phyloP scores from a whole-genome alignment of 2,797 vertebrate genomes.

The Pachyuromys duprasi region DNA sequence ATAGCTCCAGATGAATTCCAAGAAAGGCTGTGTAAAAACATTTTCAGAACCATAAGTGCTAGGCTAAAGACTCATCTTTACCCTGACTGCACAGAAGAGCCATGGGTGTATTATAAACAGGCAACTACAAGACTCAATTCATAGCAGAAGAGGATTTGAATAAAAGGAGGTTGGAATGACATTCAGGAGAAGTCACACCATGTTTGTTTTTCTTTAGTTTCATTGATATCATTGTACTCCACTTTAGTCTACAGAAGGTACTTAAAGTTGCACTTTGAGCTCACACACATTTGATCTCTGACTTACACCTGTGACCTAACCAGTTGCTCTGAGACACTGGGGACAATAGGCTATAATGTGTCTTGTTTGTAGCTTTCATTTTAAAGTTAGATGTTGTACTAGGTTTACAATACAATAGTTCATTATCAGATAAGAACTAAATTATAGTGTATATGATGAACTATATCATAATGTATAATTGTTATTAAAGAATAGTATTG shows the following conservation, averaged over 20 bases:
- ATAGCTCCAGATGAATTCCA: background rate
- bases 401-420: constrained; percentile 6
- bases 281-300: background rate
- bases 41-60: background rate
- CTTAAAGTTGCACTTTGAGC: background rate
- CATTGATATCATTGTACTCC: background rate
- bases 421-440: background rate
- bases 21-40: background rate
- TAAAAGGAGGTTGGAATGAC: background rate
- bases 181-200: background rate
- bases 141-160: background rate
- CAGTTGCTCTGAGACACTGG: background rate
- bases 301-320: background rate
- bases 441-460: background rate
- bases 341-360: background rate
- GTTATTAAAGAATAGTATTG: background rate
- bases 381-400: background rate
- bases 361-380: constrained; percentile 15
- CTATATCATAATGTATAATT: background rate
- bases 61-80: background rate
- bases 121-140: background rate
- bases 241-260: background rate
- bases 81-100: background rate
- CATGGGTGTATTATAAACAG: background rate
- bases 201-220: background rate